Percentiles rank a stretch among this genome's conserved stretches.
These are phyloP conservation scores for Chydorus sphaericus DNA, from an alignment of 2,888 invertebrate species.

Conservation along the genomic window DNA sequence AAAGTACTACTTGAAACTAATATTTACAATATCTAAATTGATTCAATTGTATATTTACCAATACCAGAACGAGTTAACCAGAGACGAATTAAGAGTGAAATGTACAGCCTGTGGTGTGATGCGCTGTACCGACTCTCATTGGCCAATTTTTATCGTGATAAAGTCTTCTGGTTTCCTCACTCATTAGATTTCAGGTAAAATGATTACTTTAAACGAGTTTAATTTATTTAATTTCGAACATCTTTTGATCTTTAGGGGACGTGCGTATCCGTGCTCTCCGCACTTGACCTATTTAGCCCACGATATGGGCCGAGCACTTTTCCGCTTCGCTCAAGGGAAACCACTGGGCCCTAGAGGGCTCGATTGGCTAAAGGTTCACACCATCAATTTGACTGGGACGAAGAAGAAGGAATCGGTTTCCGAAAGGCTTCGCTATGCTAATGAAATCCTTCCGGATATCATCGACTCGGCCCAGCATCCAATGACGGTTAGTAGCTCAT, in stretches of 20 bases:
- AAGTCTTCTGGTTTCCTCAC: conserved; percentile 88
- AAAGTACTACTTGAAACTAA: not conserved
- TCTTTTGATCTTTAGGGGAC: conserved; percentile 44
- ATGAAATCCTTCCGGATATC: conserved; percentile 67
- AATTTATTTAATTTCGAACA: not conserved
- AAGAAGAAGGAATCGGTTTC: conserved; percentile 62
- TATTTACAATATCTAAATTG: conserved; percentile 1
- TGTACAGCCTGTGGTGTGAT: conserved; percentile 91
- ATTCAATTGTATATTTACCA: too few species aligned
- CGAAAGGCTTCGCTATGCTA: conserved; percentile 64
- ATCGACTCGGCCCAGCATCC: conserved; percentile 91
- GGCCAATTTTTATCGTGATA: conserved; percentile 70
- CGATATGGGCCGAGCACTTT: conserved; percentile 74
- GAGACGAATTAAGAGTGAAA: conserved; percentile 58
- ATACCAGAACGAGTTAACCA: conserved; percentile 43
- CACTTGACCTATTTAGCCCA: conserved; percentile 90
- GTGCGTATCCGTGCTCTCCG: conserved; percentile 91
- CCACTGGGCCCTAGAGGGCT: conserved; percentile 74
- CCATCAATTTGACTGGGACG: conserved; percentile 83
- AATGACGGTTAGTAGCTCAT: conserved; percentile 34
- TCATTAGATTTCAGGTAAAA: conserved; percentile 71
- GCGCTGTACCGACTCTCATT: conserved; percentile 76
- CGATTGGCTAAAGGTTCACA: conserved; percentile 87
- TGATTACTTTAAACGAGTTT: not conserved
- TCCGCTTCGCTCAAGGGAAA: conserved; percentile 65